These are phyloP conservation scores for Papilio gigon DNA, from an alignment of 2,888 invertebrate genomes.

Conservation along the genomic window DNA sequence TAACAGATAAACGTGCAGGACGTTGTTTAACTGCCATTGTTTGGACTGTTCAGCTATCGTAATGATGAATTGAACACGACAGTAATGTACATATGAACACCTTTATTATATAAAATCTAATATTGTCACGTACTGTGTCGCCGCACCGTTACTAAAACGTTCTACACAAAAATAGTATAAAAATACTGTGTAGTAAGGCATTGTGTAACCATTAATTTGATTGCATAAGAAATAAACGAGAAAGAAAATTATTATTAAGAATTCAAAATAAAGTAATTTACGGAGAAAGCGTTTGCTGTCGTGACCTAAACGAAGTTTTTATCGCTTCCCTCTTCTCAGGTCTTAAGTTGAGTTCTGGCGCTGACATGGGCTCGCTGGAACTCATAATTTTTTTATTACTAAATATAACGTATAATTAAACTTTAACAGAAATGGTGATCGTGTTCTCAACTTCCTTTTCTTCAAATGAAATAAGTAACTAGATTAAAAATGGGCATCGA, in stretches of 20 bases:
- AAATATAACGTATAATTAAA: constrained; percentile 3
- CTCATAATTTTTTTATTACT: constrained; percentile 14
- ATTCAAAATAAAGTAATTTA: background rate
- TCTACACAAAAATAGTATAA: too few species aligned
- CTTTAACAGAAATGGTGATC: background rate
- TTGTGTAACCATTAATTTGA: background rate
- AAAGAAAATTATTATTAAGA: constrained; percentile 2
- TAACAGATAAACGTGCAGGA: constrained; percentile 26
- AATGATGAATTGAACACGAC: constrained; percentile 11
- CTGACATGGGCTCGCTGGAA: constrained; percentile 5
- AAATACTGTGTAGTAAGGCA: too few species aligned
- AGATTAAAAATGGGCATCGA: too few species aligned
- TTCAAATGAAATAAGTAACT: too few species aligned
- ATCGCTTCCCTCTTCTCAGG: constrained; percentile 15
- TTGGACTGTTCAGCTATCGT: constrained; percentile 6
- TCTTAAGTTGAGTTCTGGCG: constrained; percentile 4
- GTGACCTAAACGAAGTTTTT: constrained; percentile 15
- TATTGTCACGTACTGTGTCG: too few species aligned
- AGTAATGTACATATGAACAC: background rate
- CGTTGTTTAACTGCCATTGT: constrained; percentile 30
- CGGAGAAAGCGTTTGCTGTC: constrained; percentile 15
- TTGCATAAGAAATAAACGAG: background rate
- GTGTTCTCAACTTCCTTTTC: too few species aligned
- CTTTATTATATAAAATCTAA: too few species aligned
- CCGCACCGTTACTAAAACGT: too few species aligned